Evolutionary conservation across 2,888 invertebrate species (phyloP).

Genomic region (Empis livida): DNA sequence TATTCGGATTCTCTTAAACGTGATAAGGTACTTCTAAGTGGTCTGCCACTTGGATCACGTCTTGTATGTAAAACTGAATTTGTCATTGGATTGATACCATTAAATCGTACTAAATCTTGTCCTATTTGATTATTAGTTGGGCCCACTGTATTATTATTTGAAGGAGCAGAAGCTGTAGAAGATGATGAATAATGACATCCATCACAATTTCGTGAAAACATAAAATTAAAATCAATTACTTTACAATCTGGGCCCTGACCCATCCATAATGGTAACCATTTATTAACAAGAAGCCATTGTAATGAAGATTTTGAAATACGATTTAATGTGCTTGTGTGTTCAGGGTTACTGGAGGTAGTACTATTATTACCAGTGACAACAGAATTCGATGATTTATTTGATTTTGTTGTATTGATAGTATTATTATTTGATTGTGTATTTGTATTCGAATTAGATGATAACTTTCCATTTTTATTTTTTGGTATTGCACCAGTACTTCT

Average conservation of each 20-base stretch:
- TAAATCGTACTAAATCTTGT: constrained; percentile 33
- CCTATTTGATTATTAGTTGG: constrained; percentile 22
- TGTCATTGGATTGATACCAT: constrained; percentile 17
- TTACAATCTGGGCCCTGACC: constrained; percentile 41
- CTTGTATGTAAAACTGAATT: constrained; percentile 14
- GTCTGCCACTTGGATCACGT: constrained; percentile 22
- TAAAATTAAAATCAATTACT: constrained; percentile 39
- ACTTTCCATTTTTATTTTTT: constrained; percentile 8
- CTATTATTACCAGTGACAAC: constrained; percentile 4
- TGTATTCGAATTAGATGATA: constrained; percentile 2
- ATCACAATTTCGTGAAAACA: constrained; percentile 36
- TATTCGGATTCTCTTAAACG: constrained; percentile 25
- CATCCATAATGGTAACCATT: constrained; percentile 51
- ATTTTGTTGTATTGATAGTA: not conserved
- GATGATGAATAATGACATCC: constrained; percentile 25
- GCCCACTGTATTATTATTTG: constrained; percentile 23
- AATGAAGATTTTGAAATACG: constrained; percentile 48
- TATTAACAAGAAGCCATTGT: constrained; percentile 53
- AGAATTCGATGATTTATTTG: not conserved
- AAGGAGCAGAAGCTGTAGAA: constrained; percentile 16
- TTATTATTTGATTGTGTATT: constrained; percentile 11
- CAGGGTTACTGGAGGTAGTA: constrained; percentile 14
- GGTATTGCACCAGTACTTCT: constrained; percentile 12
- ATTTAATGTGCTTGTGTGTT: constrained; percentile 27
- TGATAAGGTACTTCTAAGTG: constrained; percentile 28